These are phyloP conservation scores for Petrolisthes cinctipes DNA, from an alignment of 2,888 invertebrate species.

Conservation along the genomic window DNA sequence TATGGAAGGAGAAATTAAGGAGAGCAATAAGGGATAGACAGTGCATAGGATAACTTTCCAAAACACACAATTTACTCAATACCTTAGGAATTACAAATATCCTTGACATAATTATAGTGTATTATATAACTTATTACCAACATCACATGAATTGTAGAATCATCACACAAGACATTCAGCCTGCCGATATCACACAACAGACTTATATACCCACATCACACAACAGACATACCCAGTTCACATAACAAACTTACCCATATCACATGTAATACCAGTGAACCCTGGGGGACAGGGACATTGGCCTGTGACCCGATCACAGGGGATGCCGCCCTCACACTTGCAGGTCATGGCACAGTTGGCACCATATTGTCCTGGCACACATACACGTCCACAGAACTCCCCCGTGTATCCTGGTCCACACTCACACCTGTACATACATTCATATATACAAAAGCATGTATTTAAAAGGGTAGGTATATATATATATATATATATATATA, in stretches of 20 bases:
- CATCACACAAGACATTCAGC: too few relatives aligned
- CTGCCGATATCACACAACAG: too few relatives aligned
- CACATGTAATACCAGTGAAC: slow-evolving; percentile 53
- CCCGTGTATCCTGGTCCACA: slow-evolving; percentile 61
- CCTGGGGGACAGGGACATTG: slow-evolving; percentile 67
- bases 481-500: too few relatives aligned
- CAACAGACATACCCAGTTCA: not conserved
- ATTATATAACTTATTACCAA: too few relatives aligned
- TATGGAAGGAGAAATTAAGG: too few relatives aligned
- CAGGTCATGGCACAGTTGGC: slow-evolving; percentile 67
- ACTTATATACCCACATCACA: too few relatives aligned
- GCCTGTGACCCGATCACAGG: slow-evolving; percentile 68
- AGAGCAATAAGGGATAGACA: too few relatives aligned
- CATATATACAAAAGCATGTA: slow-evolving; percentile 11
- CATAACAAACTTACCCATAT: slow-evolving; percentile 27
- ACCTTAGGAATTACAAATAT: too few relatives aligned
- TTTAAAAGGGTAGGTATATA: not conserved
- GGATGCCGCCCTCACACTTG: slow-evolving; percentile 67
- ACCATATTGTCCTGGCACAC: slow-evolving; percentile 67
- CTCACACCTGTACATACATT: slow-evolving; percentile 48
- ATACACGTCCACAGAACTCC: slow-evolving; percentile 65
- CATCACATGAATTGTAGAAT: too few relatives aligned
- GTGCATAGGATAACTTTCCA: too few relatives aligned
- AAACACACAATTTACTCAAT: too few relatives aligned
- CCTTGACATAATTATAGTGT: too few relatives aligned